A percentile compares a stretch with the other conserved stretches of the same genome.
Evolutionary conservation across 2,797 vertebrate genomes (phyloP).

Genomic region (Silurus lanzhouensis): DNA sequence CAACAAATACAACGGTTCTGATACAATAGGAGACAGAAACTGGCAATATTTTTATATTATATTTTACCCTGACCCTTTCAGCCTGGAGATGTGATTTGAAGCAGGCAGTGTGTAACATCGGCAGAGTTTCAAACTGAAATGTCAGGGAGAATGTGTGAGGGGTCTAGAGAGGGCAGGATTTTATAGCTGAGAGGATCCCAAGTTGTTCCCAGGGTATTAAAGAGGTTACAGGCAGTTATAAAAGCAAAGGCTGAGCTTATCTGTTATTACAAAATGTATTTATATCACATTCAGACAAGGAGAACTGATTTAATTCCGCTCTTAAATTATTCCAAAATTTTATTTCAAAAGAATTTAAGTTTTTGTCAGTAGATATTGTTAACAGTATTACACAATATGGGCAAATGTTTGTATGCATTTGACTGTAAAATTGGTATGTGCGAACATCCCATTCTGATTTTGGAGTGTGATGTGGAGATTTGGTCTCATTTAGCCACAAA

Average conservation of each 20-base stretch:
- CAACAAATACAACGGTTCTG: not conserved
- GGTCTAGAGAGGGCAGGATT: slow-evolving; percentile 1
- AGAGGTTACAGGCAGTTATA: slow-evolving; percentile 3
- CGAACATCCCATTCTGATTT: too few relatives aligned
- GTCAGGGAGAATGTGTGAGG: slow-evolving; percentile 57
- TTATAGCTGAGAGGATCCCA: slow-evolving; percentile 6
- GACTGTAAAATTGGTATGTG: too few relatives aligned
- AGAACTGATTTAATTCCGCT: not conserved
- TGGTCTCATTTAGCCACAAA: too few relatives aligned
- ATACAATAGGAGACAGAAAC: not conserved
- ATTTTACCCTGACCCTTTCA: not conserved
- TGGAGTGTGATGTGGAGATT: too few relatives aligned
- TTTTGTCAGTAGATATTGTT: not conserved
- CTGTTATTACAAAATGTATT: not conserved
- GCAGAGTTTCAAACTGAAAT: slow-evolving; percentile 39
- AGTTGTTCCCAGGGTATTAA: slow-evolving; percentile 3
- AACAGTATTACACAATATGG: too few relatives aligned
- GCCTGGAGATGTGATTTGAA: slow-evolving; percentile 15
- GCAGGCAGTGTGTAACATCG: slow-evolving; percentile 18
- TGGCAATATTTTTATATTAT: not conserved
- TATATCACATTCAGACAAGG: not conserved
- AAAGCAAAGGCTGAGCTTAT: not conserved
- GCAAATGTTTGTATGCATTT: too few relatives aligned
- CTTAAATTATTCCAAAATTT: not conserved
- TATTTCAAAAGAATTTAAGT: not conserved